Percentiles rank a stretch among this genome's conserved stretches.
Evolutionary conservation across 2,113 vertebrate species (phyloP).

Genomic region (Herpetotheres cachinnans): DNA sequence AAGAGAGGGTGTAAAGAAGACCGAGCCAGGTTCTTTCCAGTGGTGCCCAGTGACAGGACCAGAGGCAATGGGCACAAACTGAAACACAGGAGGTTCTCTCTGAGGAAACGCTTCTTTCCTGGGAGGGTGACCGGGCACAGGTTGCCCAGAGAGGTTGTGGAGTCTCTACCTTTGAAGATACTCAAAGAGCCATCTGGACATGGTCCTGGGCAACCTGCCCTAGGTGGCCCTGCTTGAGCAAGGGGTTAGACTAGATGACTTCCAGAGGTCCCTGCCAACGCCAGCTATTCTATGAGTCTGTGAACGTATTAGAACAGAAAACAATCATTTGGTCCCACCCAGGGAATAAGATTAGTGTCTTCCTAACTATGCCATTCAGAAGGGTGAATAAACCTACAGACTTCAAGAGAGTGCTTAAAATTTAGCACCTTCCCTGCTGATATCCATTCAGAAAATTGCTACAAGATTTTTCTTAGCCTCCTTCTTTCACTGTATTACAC

Average conservation of each 20-base stretch:
- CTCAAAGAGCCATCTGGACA: too few relatives aligned
- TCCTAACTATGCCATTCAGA: not conserved
- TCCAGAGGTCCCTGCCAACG: not conserved
- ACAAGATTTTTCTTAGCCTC: not conserved
- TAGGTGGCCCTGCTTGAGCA: not conserved
- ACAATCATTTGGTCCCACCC: not conserved
- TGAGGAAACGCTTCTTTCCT: too few relatives aligned
- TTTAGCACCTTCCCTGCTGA: not conserved
- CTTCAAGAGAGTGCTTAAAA: not conserved
- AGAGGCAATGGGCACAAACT: too few relatives aligned
- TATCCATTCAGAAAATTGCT: not conserved
- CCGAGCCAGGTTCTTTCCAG: too few relatives aligned
- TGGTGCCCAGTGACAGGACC: too few relatives aligned
- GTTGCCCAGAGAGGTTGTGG: too few relatives aligned
- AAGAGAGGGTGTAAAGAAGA: too few relatives aligned
- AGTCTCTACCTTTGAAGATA: too few relatives aligned
- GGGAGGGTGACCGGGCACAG: too few relatives aligned
- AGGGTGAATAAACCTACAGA: not conserved
- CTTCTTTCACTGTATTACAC: not conserved
- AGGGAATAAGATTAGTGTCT: not conserved
- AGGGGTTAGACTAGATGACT: not conserved
- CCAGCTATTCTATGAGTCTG: not conserved
- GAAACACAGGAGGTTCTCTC: too few relatives aligned
- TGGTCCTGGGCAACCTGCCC: too few relatives aligned
- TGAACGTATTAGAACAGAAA: not conserved